Percentiles rank a stretch among this genome's conserved stretches.
These are phyloP conservation scores for Tympanuchus pallidicinctus DNA, from an alignment of 2,113 vertebrate genomes.

Conservation along the genomic window DNA sequence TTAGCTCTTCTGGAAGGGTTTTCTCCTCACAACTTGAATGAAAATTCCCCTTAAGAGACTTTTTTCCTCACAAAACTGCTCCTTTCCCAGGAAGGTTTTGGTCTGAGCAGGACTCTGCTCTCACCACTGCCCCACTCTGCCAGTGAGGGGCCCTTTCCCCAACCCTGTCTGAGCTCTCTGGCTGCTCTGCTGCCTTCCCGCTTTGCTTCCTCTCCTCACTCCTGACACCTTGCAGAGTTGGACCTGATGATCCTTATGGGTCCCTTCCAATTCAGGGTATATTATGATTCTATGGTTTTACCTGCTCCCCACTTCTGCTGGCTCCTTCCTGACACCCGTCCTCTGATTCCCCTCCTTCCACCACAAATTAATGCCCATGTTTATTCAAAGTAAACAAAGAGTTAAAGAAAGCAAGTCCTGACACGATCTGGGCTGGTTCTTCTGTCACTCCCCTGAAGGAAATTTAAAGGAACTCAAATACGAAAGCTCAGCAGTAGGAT, in stretches of 20 bases:
- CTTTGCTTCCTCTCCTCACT: fast-evolving
- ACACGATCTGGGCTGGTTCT: slow-evolving; percentile 14
- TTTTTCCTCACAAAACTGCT: background rate
- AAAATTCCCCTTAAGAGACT: background rate
- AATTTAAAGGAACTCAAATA: slow-evolving; percentile 44
- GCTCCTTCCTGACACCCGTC: background rate
- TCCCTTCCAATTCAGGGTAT: too few relatives aligned
- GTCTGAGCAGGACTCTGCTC: background rate
- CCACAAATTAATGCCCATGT: slow-evolving; percentile 9
- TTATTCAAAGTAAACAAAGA: slow-evolving; percentile 44
- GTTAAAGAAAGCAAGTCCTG: slow-evolving; percentile 40
- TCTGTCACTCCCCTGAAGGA: background rate
- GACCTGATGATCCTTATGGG: too few relatives aligned
- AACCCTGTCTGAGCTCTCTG: background rate
- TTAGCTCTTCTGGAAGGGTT: background rate
- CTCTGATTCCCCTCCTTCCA: background rate
- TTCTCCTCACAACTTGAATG: background rate
- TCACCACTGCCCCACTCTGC: background rate
- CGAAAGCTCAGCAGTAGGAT: slow-evolving; percentile 20
- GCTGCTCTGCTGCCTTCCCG: background rate
- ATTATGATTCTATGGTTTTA: too few relatives aligned
- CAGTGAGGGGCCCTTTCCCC: background rate
- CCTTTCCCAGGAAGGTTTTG: background rate
- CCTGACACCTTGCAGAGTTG: background rate
- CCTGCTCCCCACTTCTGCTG: background rate